phyloP scores from a whole-genome alignment of 2,888 invertebrate genomes.

The Acleris holmiana region DNA sequence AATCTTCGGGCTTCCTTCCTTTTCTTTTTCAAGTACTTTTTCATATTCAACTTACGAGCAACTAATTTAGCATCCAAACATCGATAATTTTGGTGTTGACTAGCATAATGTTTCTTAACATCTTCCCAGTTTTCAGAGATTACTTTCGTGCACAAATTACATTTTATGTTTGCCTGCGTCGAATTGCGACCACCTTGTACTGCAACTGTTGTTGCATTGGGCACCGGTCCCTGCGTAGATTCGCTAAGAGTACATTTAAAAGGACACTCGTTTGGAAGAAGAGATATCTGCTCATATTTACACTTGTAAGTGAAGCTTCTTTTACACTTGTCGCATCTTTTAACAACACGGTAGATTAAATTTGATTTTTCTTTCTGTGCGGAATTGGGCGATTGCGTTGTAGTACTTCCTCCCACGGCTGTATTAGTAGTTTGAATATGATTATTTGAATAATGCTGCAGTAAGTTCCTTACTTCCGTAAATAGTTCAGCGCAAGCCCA shows the following conservation, averaged over 20 bases:
- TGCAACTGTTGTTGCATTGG: constrained; percentile 25
- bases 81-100: constrained; percentile 59
- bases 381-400: not conserved
- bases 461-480: constrained; percentile 51
- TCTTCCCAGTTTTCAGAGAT: constrained; percentile 63
- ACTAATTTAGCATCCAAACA: constrained; percentile 65
- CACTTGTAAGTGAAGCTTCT: constrained; percentile 68
- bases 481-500: constrained; percentile 63
- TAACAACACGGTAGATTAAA: constrained; percentile 59
- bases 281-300: constrained; percentile 59
- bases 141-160: constrained; percentile 62
- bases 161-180: constrained; percentile 48
- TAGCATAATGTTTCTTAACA: constrained; percentile 67
- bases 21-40: constrained; percentile 43
- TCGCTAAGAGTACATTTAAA: constrained; percentile 53
- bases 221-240: too few relatives aligned
- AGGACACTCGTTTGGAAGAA: constrained; percentile 68
- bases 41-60: constrained; percentile 54
- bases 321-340: constrained; percentile 66
- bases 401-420: not conserved
- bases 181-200: constrained; percentile 29
- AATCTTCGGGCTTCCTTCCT: constrained; percentile 38
- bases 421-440: constrained; percentile 48
- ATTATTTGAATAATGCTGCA: constrained; percentile 58
- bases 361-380: constrained; percentile 21